These are phyloP conservation scores for Sebastes taczanowskii DNA, from an alignment of 2,797 vertebrate genomes.

Conservation along the genomic window DNA sequence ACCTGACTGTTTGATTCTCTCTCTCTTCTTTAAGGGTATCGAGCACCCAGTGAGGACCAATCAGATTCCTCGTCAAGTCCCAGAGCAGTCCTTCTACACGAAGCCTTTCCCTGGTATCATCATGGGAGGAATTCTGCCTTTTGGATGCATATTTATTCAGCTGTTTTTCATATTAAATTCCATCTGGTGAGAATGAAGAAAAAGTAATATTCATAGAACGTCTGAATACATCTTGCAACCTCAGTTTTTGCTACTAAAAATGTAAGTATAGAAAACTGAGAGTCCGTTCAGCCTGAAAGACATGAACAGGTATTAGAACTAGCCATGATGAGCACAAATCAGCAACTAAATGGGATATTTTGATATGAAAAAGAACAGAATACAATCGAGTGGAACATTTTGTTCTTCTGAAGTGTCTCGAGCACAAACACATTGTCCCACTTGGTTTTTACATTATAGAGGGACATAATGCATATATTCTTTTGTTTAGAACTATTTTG, in stretches of 20 bases:
- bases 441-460: too few relatives aligned
- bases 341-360: too few relatives aligned
- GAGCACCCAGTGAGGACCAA: constrained; percentile 95
- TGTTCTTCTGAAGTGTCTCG: neutral
- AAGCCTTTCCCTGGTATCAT: constrained; percentile 92
- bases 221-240: neutral
- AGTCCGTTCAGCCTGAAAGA: neutral
- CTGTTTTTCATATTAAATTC: constrained; percentile 97
- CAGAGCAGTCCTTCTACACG: constrained; percentile 94
- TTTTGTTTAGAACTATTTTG: too few relatives aligned
- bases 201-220: neutral
- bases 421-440: too few relatives aligned
- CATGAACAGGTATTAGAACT: too few relatives aligned
- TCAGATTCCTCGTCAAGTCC: constrained; percentile 96
- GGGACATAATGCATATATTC: too few relatives aligned
- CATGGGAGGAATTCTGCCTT: constrained; percentile 95
- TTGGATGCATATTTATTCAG: constrained; percentile 96
- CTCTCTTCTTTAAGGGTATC: constrained; percentile 83
- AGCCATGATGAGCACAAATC: too few relatives aligned
- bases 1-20: neutral
- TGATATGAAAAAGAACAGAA: too few relatives aligned
- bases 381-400: too few relatives aligned
- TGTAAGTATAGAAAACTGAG: neutral
- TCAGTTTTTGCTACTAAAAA: neutral
- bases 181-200: constrained; percentile 88